A percentile compares a stretch with the other conserved stretches of the same genome.
Evolutionary conservation across 2,888 invertebrate genomes (phyloP).

Genomic region (Nomada lathburiana): DNA sequence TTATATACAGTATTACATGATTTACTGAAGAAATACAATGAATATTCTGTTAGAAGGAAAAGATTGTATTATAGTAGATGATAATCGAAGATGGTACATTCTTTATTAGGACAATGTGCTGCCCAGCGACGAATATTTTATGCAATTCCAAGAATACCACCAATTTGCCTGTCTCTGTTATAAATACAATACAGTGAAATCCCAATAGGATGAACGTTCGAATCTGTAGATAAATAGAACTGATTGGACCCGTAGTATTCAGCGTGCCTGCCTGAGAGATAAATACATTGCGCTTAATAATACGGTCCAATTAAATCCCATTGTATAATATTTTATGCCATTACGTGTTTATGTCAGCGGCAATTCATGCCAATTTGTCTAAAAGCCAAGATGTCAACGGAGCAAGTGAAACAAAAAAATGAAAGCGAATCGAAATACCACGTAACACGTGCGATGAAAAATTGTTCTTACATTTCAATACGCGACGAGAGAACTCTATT

Average conservation of each 20-base stretch:
- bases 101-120: too few relatives aligned
- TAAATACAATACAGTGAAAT: slow-evolving; percentile 1
- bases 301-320: background rate
- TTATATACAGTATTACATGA: too few relatives aligned
- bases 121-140: background rate
- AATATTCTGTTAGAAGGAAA: background rate
- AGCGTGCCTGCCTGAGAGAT: background rate
- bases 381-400: background rate
- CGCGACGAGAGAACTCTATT: too few relatives aligned
- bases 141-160: background rate
- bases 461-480: too few relatives aligned
- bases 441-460: too few relatives aligned
- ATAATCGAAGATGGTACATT: too few relatives aligned
- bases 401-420: background rate
- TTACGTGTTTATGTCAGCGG: background rate
- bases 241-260: background rate
- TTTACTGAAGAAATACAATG: too few relatives aligned
- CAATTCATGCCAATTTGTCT: background rate
- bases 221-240: background rate
- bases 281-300: background rate
- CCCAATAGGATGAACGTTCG: slow-evolving; percentile 9
- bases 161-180: background rate
- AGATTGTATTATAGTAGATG: background rate
- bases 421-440: background rate
- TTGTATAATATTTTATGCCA: background rate